phyloP scores from a whole-genome alignment of 2,797 vertebrate genomes.

The Amphiprion clarkii region DNA sequence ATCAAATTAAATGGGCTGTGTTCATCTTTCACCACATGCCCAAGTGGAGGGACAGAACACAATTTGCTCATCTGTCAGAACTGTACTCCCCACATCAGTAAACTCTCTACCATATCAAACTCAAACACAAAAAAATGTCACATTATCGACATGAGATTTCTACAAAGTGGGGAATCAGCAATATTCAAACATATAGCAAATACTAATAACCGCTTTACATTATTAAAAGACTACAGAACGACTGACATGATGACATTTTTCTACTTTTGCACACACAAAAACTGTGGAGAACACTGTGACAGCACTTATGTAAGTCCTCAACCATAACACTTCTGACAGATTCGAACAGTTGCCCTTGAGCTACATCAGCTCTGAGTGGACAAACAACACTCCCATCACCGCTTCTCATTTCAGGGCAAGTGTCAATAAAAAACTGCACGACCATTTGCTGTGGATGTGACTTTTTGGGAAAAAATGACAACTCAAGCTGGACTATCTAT shows the following conservation, averaged over 20 bases:
- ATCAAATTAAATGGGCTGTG: constrained; percentile 1
- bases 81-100: neutral
- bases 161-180: neutral
- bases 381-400: constrained; percentile 31
- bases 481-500: too few relatives aligned
- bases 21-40: constrained; percentile 24
- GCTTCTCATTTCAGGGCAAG: constrained; percentile 4
- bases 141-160: neutral
- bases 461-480: neutral
- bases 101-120: neutral
- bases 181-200: neutral
- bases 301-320: constrained; percentile 15
- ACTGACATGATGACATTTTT: constrained; percentile 25
- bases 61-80: constrained; percentile 29
- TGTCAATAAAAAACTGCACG: neutral
- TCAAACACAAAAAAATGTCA: neutral
- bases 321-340: constrained; percentile 24
- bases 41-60: constrained; percentile 20
- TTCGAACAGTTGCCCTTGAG: constrained; percentile 13
- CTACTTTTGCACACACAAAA: constrained; percentile 7
- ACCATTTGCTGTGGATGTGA: neutral
- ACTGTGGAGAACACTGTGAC: constrained; percentile 17
- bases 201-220: neutral
- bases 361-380: constrained; percentile 26
- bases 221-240: neutral